Evolutionary conservation across 2,797 vertebrate species (phyloP), one percentile per base, ranked within the genome.

Genomic region (Pterois miles): DNA sequence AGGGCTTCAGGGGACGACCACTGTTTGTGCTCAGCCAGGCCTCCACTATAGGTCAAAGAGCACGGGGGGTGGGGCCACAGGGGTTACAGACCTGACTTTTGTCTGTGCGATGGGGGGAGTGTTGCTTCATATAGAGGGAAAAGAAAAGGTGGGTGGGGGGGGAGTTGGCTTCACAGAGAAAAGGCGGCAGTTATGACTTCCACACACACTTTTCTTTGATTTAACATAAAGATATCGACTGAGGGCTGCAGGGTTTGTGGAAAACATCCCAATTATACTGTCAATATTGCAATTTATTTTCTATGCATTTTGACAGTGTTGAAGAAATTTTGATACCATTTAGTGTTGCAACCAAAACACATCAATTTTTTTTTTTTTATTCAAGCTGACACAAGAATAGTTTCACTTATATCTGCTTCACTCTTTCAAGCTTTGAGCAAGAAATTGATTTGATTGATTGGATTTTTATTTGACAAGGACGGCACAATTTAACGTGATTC

Each of bases 1-100:
- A 40, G 80, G 93, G 90, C 92, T 90, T 91, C 84, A 87, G 93
- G 94, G 93, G 93, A 95, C 93, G 91, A 89, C 89, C 89, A 95
- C 94, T 97, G 96, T 97, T 95, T 96, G 95, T 97, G 96, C 93
- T 96, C 96, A 96, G 94, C 95, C 96, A 97, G 96, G 96, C 96
- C 96, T 95, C 92, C 88, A 88, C 74, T 85, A 89, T 70, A 94
- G 96, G 94, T 95, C 93, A 92, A 95, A 95, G 95, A 92, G 93
- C 94, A 94, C 12, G 53, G 88, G 81, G 91, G 92, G 90, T 91
- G 92, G 92, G 92, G 87, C 82, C 46, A 54, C 77, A 85, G 85
- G 82, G 90, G 91, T 93, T 93, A 92, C 91, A 93, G 92, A 92
- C 88, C 89, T 92, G 91, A 93, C 91, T 91, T 92, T 89, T 92